phyloP scores from a whole-genome alignment of 2,888 invertebrate genomes.

The Tridacna crocea region DNA sequence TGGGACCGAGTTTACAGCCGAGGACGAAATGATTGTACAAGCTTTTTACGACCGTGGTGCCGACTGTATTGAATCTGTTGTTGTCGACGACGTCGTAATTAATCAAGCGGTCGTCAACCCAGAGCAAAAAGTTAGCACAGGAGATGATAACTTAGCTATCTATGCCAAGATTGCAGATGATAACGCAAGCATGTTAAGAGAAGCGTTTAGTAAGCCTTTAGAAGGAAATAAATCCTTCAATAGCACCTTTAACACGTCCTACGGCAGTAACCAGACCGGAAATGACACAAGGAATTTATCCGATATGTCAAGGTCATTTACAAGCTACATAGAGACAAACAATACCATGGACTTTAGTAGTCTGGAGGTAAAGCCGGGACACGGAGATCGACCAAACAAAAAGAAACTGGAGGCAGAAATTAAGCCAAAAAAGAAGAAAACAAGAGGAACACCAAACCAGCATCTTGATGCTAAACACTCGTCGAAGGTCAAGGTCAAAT shows the following conservation, averaged over 20 bases:
- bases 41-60: conserved; percentile 10
- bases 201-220: neutral
- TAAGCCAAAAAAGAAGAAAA: conserved; percentile 28
- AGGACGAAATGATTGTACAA: neutral
- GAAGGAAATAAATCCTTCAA: neutral
- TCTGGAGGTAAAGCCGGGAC: conserved; percentile 18
- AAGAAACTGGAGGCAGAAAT: conserved; percentile 25
- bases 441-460: conserved; percentile 18
- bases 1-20: neutral
- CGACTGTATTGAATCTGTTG: neutral
- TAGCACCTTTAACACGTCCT: neutral
- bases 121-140: neutral
- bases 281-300: conserved; percentile 10
- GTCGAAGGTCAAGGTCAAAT: neutral
- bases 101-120: neutral
- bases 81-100: neutral
- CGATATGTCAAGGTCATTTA: conserved; percentile 13
- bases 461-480: conserved; percentile 4
- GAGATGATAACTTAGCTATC: neutral
- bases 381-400: conserved; percentile 18
- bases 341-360: conserved; percentile 17
- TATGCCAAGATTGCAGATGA: neutral
- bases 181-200: neutral
- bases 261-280: conserved; percentile 1
- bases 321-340: conserved; percentile 29